A percentile compares a stretch with the other conserved stretches of the same genome.
These are phyloP conservation scores for Microcaecilia unicolor DNA, from an alignment of 2,797 vertebrate species.

Conservation along the genomic window DNA sequence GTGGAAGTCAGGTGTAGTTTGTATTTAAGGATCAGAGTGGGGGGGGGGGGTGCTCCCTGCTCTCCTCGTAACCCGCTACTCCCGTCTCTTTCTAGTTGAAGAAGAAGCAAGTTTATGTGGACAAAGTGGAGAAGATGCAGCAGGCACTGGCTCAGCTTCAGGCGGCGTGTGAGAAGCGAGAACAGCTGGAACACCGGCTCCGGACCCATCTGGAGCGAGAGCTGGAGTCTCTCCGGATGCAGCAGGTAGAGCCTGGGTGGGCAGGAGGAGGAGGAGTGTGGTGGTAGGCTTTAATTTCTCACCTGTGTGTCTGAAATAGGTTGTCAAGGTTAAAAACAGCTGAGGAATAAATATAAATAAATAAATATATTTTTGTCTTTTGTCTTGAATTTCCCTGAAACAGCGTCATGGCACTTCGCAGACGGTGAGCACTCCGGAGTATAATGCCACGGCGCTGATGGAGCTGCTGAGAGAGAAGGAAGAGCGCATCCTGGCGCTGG, in stretches of 20 bases:
- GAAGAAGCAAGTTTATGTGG: slow-evolving; percentile 96
- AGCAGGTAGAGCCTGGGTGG: too few relatives aligned
- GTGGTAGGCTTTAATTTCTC: too few relatives aligned
- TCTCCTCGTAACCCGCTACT: too few relatives aligned
- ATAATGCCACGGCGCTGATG: slow-evolving; percentile 79
- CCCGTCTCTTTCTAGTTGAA: slow-evolving; percentile 65
- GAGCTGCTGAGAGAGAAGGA: slow-evolving; percentile 93
- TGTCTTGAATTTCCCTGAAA: not conserved
- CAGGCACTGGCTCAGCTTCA: slow-evolving; percentile 92
- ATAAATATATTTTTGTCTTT: too few relatives aligned
- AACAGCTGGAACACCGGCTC: slow-evolving; percentile 88
- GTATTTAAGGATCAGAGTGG: too few relatives aligned
- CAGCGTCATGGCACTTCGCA: slow-evolving; percentile 83
- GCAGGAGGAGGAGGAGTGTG: too few relatives aligned
- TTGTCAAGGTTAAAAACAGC: not conserved
- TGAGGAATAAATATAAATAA: too few relatives aligned
- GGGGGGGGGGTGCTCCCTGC: too few relatives aligned
- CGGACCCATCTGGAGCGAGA: slow-evolving; percentile 87
- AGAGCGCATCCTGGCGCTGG: slow-evolving; percentile 87
- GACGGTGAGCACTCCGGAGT: slow-evolving; percentile 60
- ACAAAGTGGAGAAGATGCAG: slow-evolving; percentile 96
- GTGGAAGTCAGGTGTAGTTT: too few relatives aligned
- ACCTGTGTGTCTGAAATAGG: not conserved
- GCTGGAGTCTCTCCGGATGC: slow-evolving; percentile 87
- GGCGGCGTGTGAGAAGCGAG: slow-evolving; percentile 91